Percentiles rank a stretch among this genome's conserved stretches.
Evolutionary conservation across 2,797 vertebrate species (phyloP).

Genomic region (Danio kyathit): DNA sequence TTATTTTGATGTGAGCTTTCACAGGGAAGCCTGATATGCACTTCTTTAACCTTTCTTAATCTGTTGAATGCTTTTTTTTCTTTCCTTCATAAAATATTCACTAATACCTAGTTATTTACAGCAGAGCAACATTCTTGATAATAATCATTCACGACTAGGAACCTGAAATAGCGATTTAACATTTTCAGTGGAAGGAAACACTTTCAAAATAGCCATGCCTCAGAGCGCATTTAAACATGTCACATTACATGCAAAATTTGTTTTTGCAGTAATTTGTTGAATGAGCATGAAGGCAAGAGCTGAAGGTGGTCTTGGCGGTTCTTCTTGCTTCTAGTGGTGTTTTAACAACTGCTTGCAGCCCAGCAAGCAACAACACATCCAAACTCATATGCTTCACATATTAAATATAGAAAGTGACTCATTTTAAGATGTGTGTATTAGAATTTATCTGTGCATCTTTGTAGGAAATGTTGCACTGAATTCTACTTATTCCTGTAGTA

Average conservation of each 20-base stretch:
- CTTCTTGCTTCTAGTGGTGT: slow-evolving; percentile 16
- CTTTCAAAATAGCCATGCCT: slow-evolving; percentile 3
- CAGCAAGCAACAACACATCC: not conserved
- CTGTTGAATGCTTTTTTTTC: slow-evolving; percentile 57
- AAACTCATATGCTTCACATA: slow-evolving; percentile 7
- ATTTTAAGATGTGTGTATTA: not conserved
- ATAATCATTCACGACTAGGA: slow-evolving; percentile 34
- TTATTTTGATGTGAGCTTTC: slow-evolving; percentile 57
- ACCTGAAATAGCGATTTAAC: not conserved
- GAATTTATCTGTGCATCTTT: not conserved
- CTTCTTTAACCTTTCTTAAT: slow-evolving; percentile 56
- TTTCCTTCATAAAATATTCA: slow-evolving; percentile 15
- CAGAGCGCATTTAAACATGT: slow-evolving; percentile 26
- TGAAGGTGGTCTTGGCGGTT: not conserved
- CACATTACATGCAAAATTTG: slow-evolving; percentile 21
- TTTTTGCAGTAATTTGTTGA: slow-evolving; percentile 29
- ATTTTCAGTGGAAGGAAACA: slow-evolving; percentile 19
- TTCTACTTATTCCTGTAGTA: not conserved
- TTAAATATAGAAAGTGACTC: not conserved
- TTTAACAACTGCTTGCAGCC: slow-evolving; percentile 35
- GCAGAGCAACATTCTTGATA: slow-evolving; percentile 15
- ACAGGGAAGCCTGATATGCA: slow-evolving; percentile 52
- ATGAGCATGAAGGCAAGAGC: slow-evolving; percentile 10
- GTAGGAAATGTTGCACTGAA: not conserved
- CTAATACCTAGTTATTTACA: slow-evolving; percentile 28